Base-by-base conservation (phyloP, 2,888 invertebrate genomes). In the Tuberolachnus salignus region DNA sequence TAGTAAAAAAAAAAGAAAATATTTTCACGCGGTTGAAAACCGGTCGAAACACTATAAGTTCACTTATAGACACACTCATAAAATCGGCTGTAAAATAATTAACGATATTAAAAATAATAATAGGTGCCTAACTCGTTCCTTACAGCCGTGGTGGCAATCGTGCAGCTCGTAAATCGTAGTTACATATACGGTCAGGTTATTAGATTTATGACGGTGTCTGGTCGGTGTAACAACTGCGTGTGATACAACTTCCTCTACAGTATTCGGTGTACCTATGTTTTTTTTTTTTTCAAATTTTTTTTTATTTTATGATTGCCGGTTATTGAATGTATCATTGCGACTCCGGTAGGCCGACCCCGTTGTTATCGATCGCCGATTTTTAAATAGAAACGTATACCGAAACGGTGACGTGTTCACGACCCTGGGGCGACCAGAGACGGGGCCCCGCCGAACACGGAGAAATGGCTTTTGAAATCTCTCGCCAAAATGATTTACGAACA, bases 331-430 rank as follows among this genome's bases (percentile, higher is more conserved):
- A 64, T 42, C 53, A n/a, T 42, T 21, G 11, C 34, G 21, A 63
- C 21, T 13, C 6, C 34, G 19, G 21, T 51, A 21, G 10, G 14
- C 6, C 34, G 19, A 21, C 63, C 42, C 14, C 21, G 19, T 57
- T 34, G 3, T 4, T 34, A 13, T 19, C 19, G 59, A 23, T 23
- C 9, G 53, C 10, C 26, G 73, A 64, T 64, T 42, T 63, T 42
- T 64, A 74, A 63, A 74, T 74, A 64, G 53, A 74, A 63, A 74
- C 63, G 63, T 74, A 51, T n/a, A 1, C 16, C 1, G 16, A 11
- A 10, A 21, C 71, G 51, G 23, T 16, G 63, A 61, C 63, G 51
- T 73, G n/a, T 53, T 34, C n/a, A 49, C 73, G 63, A 26, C 63
- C 49, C 1, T 3, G 34, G 59, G 59, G 59, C 71, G 34, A n/a